Percentiles rank a stretch among this genome's conserved stretches.
Evolutionary conservation across 2,113 vertebrate species (phyloP).

Genomic region (Myiopsitta monachus): DNA sequence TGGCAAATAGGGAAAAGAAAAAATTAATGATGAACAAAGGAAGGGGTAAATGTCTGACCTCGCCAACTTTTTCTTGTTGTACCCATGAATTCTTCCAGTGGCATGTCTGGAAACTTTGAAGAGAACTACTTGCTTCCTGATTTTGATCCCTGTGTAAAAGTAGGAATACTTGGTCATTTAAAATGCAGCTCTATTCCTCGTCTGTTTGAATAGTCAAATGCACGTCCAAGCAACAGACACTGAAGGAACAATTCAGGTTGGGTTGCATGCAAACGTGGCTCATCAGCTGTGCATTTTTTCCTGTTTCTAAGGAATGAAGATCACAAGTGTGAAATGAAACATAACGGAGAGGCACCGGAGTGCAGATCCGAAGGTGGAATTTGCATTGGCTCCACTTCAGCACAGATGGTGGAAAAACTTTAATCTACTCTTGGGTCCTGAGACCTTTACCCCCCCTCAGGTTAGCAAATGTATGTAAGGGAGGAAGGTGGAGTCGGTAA

Average conservation of each 20-base stretch:
- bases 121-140: not conserved
- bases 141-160: not conserved
- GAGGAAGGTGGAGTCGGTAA: not conserved
- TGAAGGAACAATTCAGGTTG: conserved; percentile 8
- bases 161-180: not conserved
- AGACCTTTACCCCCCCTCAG: conserved; percentile 17
- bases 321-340: conserved; percentile 57
- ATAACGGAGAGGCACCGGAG: conserved; percentile 18
- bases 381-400: conserved; percentile 42
- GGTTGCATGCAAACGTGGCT: not conserved
- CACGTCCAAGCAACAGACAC: not conserved
- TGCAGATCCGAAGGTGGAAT: conserved; percentile 37
- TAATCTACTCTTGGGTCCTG: not conserved
- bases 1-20: not conserved
- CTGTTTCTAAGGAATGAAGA: conserved; percentile 51
- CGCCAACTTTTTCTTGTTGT: not conserved
- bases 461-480: not conserved
- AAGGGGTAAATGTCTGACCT: not conserved
- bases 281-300: conserved; percentile 30
- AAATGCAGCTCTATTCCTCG: not conserved
- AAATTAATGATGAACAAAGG: not conserved
- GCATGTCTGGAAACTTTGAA: not conserved
- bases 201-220: not conserved
- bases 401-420: conserved; percentile 14
- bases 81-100: not conserved